phyloP scores from a whole-genome alignment of 2,888 invertebrate species.

The Parthenolecanium corni region DNA sequence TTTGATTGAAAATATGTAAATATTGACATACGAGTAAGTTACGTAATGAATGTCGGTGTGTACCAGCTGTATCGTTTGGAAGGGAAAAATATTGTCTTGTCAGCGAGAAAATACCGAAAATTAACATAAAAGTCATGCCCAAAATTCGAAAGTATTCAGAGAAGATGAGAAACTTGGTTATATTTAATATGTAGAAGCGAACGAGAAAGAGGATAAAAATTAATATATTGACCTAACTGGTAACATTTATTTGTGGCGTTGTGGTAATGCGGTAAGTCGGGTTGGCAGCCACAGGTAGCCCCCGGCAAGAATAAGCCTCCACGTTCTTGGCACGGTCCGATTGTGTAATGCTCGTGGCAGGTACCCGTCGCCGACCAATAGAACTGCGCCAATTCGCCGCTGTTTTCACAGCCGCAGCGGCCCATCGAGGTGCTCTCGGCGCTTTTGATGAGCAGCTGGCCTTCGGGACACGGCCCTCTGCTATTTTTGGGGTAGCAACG shows the following conservation, averaged over 20 bases:
- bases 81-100: no score
- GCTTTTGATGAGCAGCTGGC: slow-evolving; percentile 32
- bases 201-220: not conserved
- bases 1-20: no score
- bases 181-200: no score
- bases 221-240: slow-evolving; percentile 50
- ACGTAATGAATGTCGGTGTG: no score
- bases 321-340: slow-evolving; percentile 61
- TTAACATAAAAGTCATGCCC: no score
- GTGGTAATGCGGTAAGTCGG: slow-evolving; percentile 61
- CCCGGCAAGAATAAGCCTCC: slow-evolving; percentile 69
- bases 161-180: no score
- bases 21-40: no score
- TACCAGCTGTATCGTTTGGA: no score
- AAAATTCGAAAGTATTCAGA: no score
- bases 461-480: slow-evolving; percentile 38
- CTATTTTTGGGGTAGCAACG: slow-evolving; percentile 60
- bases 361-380: slow-evolving; percentile 52
- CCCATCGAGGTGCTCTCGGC: slow-evolving; percentile 46
- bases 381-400: slow-evolving; percentile 45
- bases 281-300: slow-evolving; percentile 59
- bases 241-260: slow-evolving; percentile 56
- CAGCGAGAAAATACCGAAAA: no score
- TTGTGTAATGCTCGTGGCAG: slow-evolving; percentile 67
- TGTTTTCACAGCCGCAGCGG: slow-evolving; percentile 50